Evolutionary conservation across 2,797 vertebrate species (phyloP).

Genomic region (Neoniphon sammara): DNA sequence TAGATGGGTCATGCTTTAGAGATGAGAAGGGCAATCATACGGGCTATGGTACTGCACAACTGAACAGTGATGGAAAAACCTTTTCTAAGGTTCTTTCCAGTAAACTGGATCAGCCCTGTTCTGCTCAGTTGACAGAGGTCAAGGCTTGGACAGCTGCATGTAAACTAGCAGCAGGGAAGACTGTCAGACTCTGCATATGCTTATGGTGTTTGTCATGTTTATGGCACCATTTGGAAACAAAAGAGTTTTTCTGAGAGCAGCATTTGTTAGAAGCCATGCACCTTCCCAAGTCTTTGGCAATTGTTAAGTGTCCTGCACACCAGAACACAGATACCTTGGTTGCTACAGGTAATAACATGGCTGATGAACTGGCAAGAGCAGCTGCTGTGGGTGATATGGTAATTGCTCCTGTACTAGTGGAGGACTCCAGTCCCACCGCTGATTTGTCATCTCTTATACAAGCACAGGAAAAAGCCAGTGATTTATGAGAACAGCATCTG

Average conservation of each 20-base stretch:
- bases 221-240: conserved; percentile 4
- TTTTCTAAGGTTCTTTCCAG: not conserved
- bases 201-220: not conserved
- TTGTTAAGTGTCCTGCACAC: not conserved
- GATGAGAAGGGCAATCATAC: not conserved
- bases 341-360: not conserved
- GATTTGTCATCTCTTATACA: not conserved
- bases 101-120: not conserved
- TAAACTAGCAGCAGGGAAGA: not conserved
- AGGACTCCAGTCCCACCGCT: not conserved
- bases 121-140: conserved; percentile 3
- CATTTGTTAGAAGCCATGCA: no score
- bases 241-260: not conserved
- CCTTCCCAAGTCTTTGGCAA: not conserved
- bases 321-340: not conserved
- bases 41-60: not conserved
- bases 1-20: not conserved
- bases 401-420: not conserved
- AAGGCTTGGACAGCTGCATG: not conserved
- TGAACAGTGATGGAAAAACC: not conserved
- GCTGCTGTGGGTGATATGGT: not conserved
- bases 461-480: not conserved
- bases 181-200: not conserved
- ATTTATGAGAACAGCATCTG: not conserved
- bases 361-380: not conserved